Evolutionary conservation across 2,797 vertebrate genomes (phyloP).

Genomic region (Peromyscus aztecus): DNA sequence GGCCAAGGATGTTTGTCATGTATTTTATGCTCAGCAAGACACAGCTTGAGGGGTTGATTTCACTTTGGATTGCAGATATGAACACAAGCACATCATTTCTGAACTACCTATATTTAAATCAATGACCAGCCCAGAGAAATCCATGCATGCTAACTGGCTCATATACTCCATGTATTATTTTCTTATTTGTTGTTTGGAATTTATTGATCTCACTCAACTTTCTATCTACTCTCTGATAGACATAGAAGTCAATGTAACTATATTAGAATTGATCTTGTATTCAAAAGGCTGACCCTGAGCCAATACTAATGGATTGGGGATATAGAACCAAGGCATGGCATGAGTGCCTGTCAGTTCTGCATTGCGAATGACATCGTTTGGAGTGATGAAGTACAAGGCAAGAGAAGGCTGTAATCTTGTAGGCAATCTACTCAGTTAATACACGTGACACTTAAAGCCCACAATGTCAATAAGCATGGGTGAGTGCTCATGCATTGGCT

Average conservation of each 20-base stretch:
- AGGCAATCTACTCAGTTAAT: conserved; percentile 81
- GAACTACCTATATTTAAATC: conserved; percentile 69
- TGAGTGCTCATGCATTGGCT: not conserved
- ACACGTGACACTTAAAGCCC: conserved; percentile 52
- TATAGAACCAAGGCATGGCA: conserved; percentile 73
- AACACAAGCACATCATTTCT: conserved; percentile 57
- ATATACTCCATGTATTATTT: conserved; percentile 75
- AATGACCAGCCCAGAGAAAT: conserved; percentile 60
- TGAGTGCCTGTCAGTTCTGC: conserved; percentile 75
- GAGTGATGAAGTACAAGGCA: conserved; percentile 75
- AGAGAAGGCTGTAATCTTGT: conserved; percentile 63
- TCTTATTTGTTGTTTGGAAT: conserved; percentile 80
- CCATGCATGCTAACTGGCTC: conserved; percentile 75
- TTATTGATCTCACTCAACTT: conserved; percentile 83
- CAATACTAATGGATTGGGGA: conserved; percentile 85
- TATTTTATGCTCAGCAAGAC: conserved; percentile 45
- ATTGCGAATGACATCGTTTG: conserved; percentile 73
- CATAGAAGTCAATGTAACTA: conserved; percentile 84
- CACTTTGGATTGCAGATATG: conserved; percentile 59
- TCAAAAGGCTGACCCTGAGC: conserved; percentile 82
- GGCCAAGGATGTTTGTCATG: not conserved
- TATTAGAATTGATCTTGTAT: conserved; percentile 87
- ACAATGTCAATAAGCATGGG: not conserved
- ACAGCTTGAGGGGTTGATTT: conserved; percentile 51
- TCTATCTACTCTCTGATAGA: conserved; percentile 82